Evolutionary conservation across 2,888 invertebrate genomes (phyloP), one percentile per base, ranked within the genome.

Genomic region (Microplitis manilae): DNA sequence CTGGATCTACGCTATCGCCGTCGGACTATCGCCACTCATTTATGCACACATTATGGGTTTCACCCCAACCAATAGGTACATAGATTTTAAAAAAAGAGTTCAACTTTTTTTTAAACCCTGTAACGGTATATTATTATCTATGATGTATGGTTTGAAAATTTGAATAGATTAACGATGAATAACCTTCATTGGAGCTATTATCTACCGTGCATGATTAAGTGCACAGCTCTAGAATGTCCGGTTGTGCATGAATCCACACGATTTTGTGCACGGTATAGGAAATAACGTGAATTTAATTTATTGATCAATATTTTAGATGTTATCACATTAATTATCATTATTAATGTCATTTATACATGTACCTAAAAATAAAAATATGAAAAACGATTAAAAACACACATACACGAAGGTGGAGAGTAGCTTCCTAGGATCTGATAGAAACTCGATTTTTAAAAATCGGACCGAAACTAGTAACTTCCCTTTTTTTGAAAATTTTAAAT

Each of bases 1-100:
- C 82, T 93, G 93, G 93, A 87, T 92, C 39, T 93, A 93, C 84
- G 91, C 93, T 0, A 90, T 91, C 13, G 84, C 91, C 40, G 91
- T 93, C 4, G 92, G 93, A 1, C 91, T 92, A 81, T 90, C 92
- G 61, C 93, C 93, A 0, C 86, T 92, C 79, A 90, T 91, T 62
- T 92, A 92, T 83, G 90, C 91, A 15, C 87, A 91, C 78, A 79
- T 90, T 7, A 84, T 87, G 75, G 90, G 88, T 5, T 84, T 85
- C 6, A 85, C 83, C 0, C 85, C 86, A n/a, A 69, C 81, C 6
- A 83, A 87, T 77, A 85, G 86, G 88, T 88, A 79, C 79, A 59
- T 30, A 41, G 59, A 65, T 50, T 20, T 50, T 41, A 15, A 41
- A 40, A 40, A 41, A 40, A 68, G n/a, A 13, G 13, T 15, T 15